Evolutionary conservation across 2,113 vertebrate genomes (phyloP).

Genomic region (Corvus cornix): DNA sequence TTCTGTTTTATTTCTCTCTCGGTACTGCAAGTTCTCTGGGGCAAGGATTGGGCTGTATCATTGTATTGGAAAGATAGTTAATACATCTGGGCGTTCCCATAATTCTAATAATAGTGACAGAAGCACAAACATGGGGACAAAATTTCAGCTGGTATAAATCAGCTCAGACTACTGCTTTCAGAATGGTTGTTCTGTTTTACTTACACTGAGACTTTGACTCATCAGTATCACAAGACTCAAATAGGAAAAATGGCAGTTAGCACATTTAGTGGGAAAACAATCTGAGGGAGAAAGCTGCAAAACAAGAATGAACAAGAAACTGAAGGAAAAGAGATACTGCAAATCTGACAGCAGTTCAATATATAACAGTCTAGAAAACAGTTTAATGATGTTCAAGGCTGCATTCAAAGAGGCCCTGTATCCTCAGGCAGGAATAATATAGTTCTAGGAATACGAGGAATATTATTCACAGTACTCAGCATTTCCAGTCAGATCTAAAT

Average conservation of each 20-base stretch:
- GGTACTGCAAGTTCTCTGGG: background rate
- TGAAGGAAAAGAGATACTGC: background rate
- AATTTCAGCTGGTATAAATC: constrained; percentile 47
- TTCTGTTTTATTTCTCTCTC: background rate
- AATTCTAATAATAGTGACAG: constrained; percentile 13
- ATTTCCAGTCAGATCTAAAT: background rate
- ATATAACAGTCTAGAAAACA: background rate
- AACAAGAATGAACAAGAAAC: constrained; percentile 6
- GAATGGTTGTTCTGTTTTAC: constrained; percentile 31
- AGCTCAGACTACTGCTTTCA: constrained; percentile 11
- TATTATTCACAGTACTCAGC: background rate
- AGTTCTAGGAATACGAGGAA: background rate
- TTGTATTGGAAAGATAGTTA: background rate
- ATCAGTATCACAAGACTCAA: constrained; percentile 42
- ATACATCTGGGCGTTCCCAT: background rate
- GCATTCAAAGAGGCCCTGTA: background rate
- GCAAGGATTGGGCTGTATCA: background rate
- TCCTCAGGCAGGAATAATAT: background rate
- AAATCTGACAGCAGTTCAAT: background rate
- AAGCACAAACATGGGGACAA: background rate
- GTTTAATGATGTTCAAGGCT: background rate
- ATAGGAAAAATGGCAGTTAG: constrained; percentile 21
- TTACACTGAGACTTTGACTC: constrained; percentile 37
- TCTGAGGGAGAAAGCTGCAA: background rate
- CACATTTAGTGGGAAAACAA: constrained; percentile 39